phyloP scores from a whole-genome alignment of 1,140 invertebrate genomes.

The Diorhabda elongata region DNA sequence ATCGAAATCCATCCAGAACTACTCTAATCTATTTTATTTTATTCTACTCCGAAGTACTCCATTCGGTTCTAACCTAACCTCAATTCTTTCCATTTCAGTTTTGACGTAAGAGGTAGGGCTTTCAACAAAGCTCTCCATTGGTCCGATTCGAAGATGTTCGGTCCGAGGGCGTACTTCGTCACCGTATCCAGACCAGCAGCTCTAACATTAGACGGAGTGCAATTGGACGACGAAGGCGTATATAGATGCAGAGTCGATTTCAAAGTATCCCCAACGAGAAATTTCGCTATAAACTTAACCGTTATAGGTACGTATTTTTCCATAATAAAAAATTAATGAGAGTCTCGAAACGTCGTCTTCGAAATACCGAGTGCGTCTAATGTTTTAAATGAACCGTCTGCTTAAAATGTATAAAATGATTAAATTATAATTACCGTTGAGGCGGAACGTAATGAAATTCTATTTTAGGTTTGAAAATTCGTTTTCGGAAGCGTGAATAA shows the following conservation, averaged over 20 bases:
- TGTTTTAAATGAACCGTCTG: constrained; percentile 26
- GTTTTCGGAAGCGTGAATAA: constrained; percentile 15
- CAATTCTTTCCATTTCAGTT: constrained; percentile 57
- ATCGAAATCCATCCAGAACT: too few relatives aligned
- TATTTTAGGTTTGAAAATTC: constrained; percentile 24
- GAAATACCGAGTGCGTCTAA: not conserved
- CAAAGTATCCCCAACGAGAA: constrained; percentile 82
- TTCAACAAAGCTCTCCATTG: constrained; percentile 73
- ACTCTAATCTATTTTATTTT: too few relatives aligned
- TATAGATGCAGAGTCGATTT: constrained; percentile 89
- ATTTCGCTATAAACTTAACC: constrained; percentile 84
- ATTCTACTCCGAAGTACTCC: too few relatives aligned
- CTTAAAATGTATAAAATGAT: constrained; percentile 31
- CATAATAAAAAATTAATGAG: constrained; percentile 23
- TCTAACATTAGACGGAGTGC: constrained; percentile 75
- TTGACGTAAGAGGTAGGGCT: constrained; percentile 72
- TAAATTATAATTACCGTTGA: constrained; percentile 31
- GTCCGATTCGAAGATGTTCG: constrained; percentile 72
- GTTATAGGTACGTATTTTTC: constrained; percentile 74
- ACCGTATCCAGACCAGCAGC: constrained; percentile 70
- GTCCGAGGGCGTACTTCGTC: constrained; percentile 74
- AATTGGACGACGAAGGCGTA: constrained; percentile 75
- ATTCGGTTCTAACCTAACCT: not conserved
- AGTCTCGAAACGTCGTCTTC: constrained; percentile 26
- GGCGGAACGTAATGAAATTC: constrained; percentile 31